These are phyloP conservation scores for Piprites chloris DNA, from an alignment of 2,113 vertebrate genomes.

Conservation along the genomic window DNA sequence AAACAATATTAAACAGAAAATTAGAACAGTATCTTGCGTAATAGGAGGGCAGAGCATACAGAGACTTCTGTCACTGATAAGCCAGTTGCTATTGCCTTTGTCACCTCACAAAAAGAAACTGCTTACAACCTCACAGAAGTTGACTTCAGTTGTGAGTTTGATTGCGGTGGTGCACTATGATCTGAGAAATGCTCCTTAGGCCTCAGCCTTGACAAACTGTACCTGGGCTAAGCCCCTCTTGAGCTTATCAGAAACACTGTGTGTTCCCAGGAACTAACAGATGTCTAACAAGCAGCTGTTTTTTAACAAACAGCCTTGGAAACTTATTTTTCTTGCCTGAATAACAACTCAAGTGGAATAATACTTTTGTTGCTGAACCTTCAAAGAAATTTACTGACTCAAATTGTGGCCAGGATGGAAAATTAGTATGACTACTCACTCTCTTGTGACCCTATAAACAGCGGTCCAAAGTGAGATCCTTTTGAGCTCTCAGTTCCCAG, in stretches of 20 bases:
- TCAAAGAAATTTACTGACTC: not conserved
- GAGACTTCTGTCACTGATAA: not conserved
- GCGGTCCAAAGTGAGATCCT: not conserved
- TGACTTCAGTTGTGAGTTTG: not conserved
- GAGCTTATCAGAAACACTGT: not conserved
- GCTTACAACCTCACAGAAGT: not conserved
- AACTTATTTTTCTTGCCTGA: not conserved
- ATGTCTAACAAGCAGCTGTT: not conserved
- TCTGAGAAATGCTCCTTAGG: not conserved
- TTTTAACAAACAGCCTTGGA: not conserved
- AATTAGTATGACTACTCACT: not conserved
- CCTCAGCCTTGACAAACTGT: not conserved
- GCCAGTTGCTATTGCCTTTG: not conserved
- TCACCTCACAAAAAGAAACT: not conserved
- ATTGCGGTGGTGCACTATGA: not conserved
- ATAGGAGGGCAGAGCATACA: not conserved
- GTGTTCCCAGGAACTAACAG: not conserved
- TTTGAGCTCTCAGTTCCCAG: not conserved
- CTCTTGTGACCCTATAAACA: not conserved
- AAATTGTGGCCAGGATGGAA: not conserved
- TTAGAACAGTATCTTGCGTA: not conserved
- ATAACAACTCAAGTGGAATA: not conserved
- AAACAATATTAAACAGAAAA: not conserved
- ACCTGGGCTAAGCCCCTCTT: not conserved
- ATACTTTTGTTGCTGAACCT: not conserved